Evolutionary conservation across 2,888 invertebrate species (phyloP), one percentile per base, ranked within the genome.

Genomic region (Macrophya annulata): DNA sequence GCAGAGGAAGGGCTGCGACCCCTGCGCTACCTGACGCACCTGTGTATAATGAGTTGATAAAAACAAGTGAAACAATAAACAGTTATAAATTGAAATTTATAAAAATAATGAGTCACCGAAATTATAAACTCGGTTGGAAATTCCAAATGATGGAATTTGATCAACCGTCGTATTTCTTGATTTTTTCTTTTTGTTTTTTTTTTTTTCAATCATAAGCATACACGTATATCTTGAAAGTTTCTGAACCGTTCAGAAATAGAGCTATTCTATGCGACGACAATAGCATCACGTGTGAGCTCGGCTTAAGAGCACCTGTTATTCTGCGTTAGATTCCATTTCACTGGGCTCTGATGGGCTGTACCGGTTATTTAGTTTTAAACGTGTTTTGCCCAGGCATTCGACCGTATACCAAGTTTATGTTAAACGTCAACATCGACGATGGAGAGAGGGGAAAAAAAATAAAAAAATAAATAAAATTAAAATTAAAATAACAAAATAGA

Each of bases 321-420:
- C 81, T 81, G 51, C 81, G 81, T 81, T 81, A 81, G 81, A 81
- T 81, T 81, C 81, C 81, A 59, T 81, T 81, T 81, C 81, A 81
- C 81, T 62, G 62, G 43, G 62, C 62, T 81, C 45, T 62, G 81
- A 81, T 81, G 81, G 43, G 81, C 81, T 40, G 62, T 81, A 81
- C 81, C 81, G 81, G 81, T 81, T 81, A 45, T 62, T 81, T 40
- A 81, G 81, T 81, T 81, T 81, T 51, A 62, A 81, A 31, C 62
- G 59, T 81, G 81, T 81, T 81, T 81, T 51, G 81, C 81, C 43
- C 81, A 62, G 43, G 81, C 59, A 81, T 81, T 62, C 81, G 10
- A 62, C 21, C 59, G 62, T 81, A 43, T 43, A 81, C 62, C 21
- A 62, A 43, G 81, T 81, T 81, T 43, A 81, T 62, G 81, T 81